These are phyloP conservation scores for Ectemnius lituratus DNA, from an alignment of 2,888 invertebrate genomes.

Conservation along the genomic window DNA sequence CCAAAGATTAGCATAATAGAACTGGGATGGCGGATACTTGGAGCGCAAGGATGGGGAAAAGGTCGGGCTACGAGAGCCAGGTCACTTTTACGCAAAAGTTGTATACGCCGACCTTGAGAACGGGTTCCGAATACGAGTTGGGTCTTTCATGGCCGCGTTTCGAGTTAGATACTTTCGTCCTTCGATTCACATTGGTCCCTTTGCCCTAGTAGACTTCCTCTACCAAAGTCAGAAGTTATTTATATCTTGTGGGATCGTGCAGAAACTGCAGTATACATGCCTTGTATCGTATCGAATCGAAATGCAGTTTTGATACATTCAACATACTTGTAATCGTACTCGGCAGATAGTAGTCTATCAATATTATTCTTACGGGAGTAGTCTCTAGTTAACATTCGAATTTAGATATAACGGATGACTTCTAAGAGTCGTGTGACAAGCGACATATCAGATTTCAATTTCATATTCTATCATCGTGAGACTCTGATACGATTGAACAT, in stretches of 20 bases:
- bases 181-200: not conserved
- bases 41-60: not conserved
- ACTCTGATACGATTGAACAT: no score
- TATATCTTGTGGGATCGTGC: no score
- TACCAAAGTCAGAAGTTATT: no score
- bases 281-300: constrained; percentile 22
- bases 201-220: no score
- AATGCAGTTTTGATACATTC: not conserved
- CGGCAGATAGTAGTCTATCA: not conserved
- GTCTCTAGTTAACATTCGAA: no score
- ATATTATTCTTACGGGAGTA: no score
- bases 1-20: not conserved
- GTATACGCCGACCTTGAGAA: constrained; percentile 43
- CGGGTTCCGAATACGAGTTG: constrained; percentile 30
- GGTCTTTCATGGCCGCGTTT: constrained; percentile 13
- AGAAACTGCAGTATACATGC: not conserved
- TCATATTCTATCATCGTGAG: no score
- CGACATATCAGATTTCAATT: no score
- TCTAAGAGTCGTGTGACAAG: no score
- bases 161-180: constrained; percentile 4
- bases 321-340: not conserved
- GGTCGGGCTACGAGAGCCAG: constrained; percentile 4
- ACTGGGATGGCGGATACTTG: not conserved
- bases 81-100: constrained; percentile 34
- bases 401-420: no score